Base-by-base conservation (phyloP, 2,888 invertebrate genomes). In the Drosophila histrio region DNA sequence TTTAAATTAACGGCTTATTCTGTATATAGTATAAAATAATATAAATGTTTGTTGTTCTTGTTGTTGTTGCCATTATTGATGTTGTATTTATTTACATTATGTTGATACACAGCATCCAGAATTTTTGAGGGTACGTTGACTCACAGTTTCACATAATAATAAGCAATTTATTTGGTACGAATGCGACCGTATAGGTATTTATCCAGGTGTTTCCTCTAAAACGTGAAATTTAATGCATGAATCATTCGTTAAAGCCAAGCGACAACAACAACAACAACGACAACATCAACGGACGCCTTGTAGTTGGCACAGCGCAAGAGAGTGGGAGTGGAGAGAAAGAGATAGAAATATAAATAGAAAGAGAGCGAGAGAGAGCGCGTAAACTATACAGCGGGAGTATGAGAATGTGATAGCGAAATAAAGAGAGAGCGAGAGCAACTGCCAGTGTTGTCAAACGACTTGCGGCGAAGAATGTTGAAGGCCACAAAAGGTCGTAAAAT, bases 121-220 rank as follows among this genome's bases (percentile, higher is more conserved):
- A 56, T 52, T 58, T 36, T 53, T 34, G 22, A 47, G 56, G 43
- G 59, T 49, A 49, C 72, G 32, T 72, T 72, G 72, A 68, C 68
- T 72, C 59, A 73, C 21, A 41, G 28, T 24, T 17, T 39, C 44
- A 43, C 52, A 47, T 47, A 59, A 57, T 36, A 49, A 58, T 36
- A 44, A 63, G 46, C 52, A 50, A 69, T 57, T 69, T 50, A 52
- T 70, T 26, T 38, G 43, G 32, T 41, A 46, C 17, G 44, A 50
- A 21, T 52, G 24, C 52, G 50, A 38, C 46, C 36, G 67, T 65
- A 46, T 60, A 52, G 19, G 49, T 77, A 81, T 84, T 81, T 81
- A 64, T 77, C 85, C 85, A 81, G 82, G 85, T 81, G 81, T 81
- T 81, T 85, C 77, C 80, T 82, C 71, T 64, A 74, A 72, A 71